Evolutionary conservation across 2,797 vertebrate species (phyloP).

Genomic region (Crax fasciolata): DNA sequence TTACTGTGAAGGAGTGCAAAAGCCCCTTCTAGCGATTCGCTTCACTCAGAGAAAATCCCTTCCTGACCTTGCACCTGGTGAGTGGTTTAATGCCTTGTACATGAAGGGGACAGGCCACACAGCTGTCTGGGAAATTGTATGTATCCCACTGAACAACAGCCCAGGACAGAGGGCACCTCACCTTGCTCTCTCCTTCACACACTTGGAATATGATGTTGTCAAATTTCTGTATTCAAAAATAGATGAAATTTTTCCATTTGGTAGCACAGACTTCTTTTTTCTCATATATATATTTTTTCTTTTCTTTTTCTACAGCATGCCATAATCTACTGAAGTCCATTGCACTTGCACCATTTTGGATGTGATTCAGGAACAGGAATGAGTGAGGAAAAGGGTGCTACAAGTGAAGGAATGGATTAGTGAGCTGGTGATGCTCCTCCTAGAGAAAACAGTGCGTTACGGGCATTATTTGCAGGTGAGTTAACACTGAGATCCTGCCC

Average conservation of each 20-base stretch:
- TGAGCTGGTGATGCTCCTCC: background rate
- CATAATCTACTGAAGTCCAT: background rate
- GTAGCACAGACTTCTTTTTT: background rate
- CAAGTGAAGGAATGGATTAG: background rate
- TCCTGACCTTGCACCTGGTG: background rate
- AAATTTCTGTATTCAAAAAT: background rate
- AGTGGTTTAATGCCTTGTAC: background rate
- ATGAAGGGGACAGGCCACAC: background rate
- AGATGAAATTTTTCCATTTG: background rate
- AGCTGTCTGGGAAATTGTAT: background rate
- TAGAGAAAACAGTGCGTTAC: background rate
- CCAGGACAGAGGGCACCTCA: background rate
- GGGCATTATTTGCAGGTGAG: background rate
- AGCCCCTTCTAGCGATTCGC: background rate
- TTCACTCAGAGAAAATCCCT: slow-evolving; percentile 41
- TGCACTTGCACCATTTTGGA: background rate
- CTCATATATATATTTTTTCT: background rate
- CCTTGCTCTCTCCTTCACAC: background rate
- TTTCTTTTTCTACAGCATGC: background rate
- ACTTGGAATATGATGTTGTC: background rate
- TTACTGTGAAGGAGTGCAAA: background rate
- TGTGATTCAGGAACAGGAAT: background rate
- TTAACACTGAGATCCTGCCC: background rate
- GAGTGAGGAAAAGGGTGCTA: background rate
- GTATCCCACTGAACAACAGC: background rate